These are phyloP conservation scores for Ramphastos sulfuratus DNA, from an alignment of 2,113 vertebrate genomes.

Conservation along the genomic window DNA sequence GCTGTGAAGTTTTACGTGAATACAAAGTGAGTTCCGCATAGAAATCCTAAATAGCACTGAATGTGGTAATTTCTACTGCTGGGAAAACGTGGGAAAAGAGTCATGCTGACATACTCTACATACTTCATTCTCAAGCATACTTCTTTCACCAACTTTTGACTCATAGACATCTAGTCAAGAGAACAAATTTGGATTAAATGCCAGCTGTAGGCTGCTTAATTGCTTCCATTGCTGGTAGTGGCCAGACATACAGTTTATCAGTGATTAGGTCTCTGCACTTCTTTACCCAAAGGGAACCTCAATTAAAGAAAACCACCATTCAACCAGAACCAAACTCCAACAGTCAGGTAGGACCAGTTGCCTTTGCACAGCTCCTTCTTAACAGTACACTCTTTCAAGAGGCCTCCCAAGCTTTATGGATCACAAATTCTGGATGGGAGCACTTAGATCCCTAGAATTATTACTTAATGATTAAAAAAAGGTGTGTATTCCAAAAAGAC, in stretches of 20 bases:
- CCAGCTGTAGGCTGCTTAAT: neutral
- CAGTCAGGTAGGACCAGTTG: neutral
- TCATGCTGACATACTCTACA: neutral
- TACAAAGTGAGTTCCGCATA: neutral
- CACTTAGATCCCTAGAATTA: neutral
- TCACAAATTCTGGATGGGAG: neutral
- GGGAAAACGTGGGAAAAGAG: neutral
- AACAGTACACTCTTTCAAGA: neutral
- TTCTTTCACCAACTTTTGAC: conserved; percentile 6
- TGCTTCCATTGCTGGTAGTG: neutral
- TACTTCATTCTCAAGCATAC: neutral
- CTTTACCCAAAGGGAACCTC: neutral
- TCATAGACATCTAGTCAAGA: neutral
- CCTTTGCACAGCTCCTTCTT: neutral
- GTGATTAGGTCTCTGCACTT: neutral
- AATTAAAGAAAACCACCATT: neutral
- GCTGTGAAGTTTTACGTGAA: neutral
- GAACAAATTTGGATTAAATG: neutral
- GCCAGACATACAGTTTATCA: neutral
- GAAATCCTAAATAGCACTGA: neutral
- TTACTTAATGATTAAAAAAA: neutral
- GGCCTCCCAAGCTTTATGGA: neutral
- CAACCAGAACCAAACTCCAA: neutral
- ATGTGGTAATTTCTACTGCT: neutral
- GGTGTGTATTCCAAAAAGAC: neutral